Evolutionary conservation across 2,113 vertebrate species (phyloP).

Genomic region (Apistogramma diplotaenia): DNA sequence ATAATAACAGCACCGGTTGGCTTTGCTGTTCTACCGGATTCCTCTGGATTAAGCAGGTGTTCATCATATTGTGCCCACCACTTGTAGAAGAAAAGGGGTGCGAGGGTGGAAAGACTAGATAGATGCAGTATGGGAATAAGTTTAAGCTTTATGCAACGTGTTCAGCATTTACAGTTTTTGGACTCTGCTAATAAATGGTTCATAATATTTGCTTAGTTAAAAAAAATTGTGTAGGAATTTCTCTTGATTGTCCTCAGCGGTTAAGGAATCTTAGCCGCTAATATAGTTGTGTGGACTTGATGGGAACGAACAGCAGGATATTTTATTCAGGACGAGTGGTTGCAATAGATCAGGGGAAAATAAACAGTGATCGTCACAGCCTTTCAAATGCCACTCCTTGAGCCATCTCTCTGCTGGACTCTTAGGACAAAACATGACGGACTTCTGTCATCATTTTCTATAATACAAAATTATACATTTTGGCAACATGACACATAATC

Average conservation of each 20-base stretch:
- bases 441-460: not conserved
- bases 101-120: not conserved
- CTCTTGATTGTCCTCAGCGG: not conserved
- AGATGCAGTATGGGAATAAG: not conserved
- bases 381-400: not conserved
- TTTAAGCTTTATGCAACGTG: not conserved
- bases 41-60: constrained; percentile 10
- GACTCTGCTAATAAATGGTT: not conserved
- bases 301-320: not conserved
- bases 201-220: not conserved
- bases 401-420: not conserved
- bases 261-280: not conserved
- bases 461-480: not conserved
- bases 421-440: not conserved
- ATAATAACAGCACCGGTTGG: constrained; percentile 32
- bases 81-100: not conserved
- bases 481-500: not conserved
- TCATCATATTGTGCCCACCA: not conserved
- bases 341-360: not conserved
- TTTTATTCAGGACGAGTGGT: not conserved
- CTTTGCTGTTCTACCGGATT: constrained; percentile 12
- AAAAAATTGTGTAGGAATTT: not conserved
- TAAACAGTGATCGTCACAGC: not conserved
- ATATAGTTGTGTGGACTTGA: not conserved
- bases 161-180: not conserved